These are phyloP conservation scores for Orthonyx spaldingii DNA, from an alignment of 2,113 vertebrate species.

Conservation along the genomic window DNA sequence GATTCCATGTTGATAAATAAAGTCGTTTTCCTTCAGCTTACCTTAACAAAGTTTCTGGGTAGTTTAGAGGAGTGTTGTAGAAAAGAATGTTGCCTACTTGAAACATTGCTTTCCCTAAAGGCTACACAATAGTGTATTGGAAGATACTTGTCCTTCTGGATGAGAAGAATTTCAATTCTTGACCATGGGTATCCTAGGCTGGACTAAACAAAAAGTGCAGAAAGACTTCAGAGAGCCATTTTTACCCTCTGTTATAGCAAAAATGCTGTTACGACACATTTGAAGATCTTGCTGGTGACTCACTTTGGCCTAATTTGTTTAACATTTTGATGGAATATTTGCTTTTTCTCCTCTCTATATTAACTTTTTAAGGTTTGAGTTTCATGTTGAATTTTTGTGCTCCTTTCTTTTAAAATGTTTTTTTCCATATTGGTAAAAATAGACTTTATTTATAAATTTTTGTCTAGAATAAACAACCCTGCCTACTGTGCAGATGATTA, in stretches of 20 bases:
- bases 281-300: not conserved
- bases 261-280: not conserved
- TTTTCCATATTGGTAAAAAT: not conserved
- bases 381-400: not conserved
- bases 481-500: not conserved
- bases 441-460: not conserved
- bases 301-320: conserved; percentile 7
- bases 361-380: not conserved
- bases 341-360: not conserved
- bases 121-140: not conserved
- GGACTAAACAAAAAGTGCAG: not conserved
- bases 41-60: not conserved
- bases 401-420: not conserved
- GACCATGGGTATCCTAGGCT: not conserved
- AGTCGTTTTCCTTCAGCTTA: not conserved
- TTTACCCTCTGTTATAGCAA: not conserved
- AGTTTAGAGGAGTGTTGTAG: not conserved
- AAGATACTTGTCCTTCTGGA: not conserved
- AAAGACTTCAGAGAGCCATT: not conserved
- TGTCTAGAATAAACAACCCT: not conserved
- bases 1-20: not conserved
- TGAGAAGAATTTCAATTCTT: not conserved
- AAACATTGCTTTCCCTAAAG: not conserved
- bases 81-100: not conserved
- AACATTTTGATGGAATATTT: not conserved